These are phyloP conservation scores for Platyrinchus mystaceus DNA, from an alignment of 2,797 vertebrate genomes.

Conservation along the genomic window DNA sequence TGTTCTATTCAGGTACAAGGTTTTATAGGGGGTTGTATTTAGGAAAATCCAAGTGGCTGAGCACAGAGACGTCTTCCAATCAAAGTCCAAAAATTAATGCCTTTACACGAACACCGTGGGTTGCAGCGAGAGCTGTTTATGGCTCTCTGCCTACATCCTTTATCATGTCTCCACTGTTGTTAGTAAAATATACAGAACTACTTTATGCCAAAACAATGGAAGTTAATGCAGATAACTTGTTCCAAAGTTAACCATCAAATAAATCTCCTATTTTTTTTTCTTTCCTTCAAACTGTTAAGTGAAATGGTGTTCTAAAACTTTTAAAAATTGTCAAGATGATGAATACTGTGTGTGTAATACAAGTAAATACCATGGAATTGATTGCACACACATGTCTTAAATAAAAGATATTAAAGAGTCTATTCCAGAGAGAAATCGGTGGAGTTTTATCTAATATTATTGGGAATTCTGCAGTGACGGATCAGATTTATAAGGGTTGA, in stretches of 20 bases:
- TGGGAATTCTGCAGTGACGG: slow-evolving; percentile 45
- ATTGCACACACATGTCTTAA: slow-evolving; percentile 60
- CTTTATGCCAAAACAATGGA: slow-evolving; percentile 73
- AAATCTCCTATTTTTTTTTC: slow-evolving; percentile 27
- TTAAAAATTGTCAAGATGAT: slow-evolving; percentile 69
- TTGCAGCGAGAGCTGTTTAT: slow-evolving; percentile 41
- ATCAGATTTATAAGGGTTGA: slow-evolving; percentile 55
- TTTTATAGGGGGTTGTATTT: slow-evolving; percentile 18
- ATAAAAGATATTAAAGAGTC: slow-evolving; percentile 61
- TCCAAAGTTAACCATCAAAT: slow-evolving; percentile 64
- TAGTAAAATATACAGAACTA: slow-evolving; percentile 71
- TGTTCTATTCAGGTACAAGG: slow-evolving; percentile 44
- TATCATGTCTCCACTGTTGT: slow-evolving; percentile 64
- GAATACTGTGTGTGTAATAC: slow-evolving; percentile 59
- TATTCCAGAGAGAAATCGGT: slow-evolving; percentile 55
- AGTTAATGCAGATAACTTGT: slow-evolving; percentile 70
- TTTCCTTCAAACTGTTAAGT: slow-evolving; percentile 31
- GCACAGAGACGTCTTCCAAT: slow-evolving; percentile 2
- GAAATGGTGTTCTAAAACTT: slow-evolving; percentile 65
- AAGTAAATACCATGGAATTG: slow-evolving; percentile 63
- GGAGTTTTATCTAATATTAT: slow-evolving; percentile 58
- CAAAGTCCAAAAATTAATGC: slow-evolving; percentile 44
- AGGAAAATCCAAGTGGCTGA: slow-evolving; percentile 26
- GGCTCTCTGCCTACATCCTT: slow-evolving; percentile 56
- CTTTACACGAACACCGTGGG: neutral